Base-by-base conservation (phyloP, 37 sponge, comb jelly and placozoan genomes). In the Axinella damicornis region DNA sequence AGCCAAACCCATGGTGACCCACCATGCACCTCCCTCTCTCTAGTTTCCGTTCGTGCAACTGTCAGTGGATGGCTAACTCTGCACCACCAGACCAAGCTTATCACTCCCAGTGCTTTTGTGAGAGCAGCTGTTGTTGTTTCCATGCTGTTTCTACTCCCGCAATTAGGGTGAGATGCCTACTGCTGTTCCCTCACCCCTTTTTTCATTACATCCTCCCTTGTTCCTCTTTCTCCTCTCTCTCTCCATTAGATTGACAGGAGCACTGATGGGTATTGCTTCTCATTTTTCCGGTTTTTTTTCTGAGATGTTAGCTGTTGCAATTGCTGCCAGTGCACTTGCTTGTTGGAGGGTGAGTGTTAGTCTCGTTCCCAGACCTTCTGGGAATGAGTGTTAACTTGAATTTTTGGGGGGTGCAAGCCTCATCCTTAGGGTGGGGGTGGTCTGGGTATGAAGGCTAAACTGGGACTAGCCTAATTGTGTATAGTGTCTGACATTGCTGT, bases 291-390 rank as follows among this genome's bases (percentile, higher is more conserved):
- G 89, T 2, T 89, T 89, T 58, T 62, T 76, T 22, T 16, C 72
- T 33, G 89, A 89, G 53, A 65, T 82, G 64, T 27, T 82, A 14
- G 56, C 38, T 20, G 40, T 89, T 53, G 74, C 25, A 15, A 61
- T 76, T n/a, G 63, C 60, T 9, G 78, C 78, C 21, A 11, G 69
- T 15, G 30, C 17, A 16, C 65, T 54, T 40, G 76, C 76, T 32
- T 67, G 27, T 15, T 88, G 82, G 82, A 72, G 31, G 75, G 88
- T 88, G n/a, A 78, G 78, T 30, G n/a, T n/a, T n/a, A n/a, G n/a
- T n/a, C n/a, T n/a, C n/a, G n/a, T n/a, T n/a, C n/a, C n/a, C n/a
- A n/a, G n/a, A n/a, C n/a, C n/a, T n/a, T n/a, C n/a, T n/a, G n/a
- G n/a, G n/a, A n/a, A n/a, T n/a, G n/a, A n/a, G n/a, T n/a, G n/a